A percentile compares a stretch with the other conserved stretches of the same genome.
Conservation (phyloP, 2,797 vertebrate genomes). For the Artibeus jamaicensis region DNA sequence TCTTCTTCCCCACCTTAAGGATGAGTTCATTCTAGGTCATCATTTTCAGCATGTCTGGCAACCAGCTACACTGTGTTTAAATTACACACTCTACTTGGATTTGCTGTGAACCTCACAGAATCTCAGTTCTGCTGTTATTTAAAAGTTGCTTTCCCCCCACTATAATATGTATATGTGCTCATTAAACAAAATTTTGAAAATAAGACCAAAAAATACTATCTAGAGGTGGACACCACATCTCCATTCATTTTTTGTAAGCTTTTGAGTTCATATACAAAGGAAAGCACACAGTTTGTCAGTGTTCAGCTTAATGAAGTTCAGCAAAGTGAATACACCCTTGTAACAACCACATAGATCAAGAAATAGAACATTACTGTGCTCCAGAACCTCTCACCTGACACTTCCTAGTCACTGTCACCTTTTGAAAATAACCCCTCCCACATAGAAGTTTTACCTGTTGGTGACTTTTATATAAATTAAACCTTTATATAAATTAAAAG, state of each 20-base stretch:
- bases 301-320: constrained; percentile 10
- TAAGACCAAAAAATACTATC: neutral
- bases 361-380: neutral
- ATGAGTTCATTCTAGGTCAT: constrained; percentile 38
- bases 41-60: constrained; percentile 48
- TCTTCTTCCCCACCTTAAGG: neutral
- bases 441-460: neutral
- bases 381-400: neutral
- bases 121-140: constrained; percentile 41
- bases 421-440: neutral
- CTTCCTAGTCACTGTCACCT: neutral
- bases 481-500: neutral
- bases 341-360: neutral
- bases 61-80: constrained; percentile 52
- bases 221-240: neutral
- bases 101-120: constrained; percentile 45
- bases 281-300: neutral
- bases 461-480: neutral
- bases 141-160: neutral
- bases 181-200: constrained; percentile 33
- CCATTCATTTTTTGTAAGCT: constrained; percentile 13
- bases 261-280: neutral
- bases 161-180: neutral
- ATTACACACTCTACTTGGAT: constrained; percentile 40
- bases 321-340: neutral